phyloP scores from a whole-genome alignment of 2,888 invertebrate species.

The Calephelis perditalis region DNA sequence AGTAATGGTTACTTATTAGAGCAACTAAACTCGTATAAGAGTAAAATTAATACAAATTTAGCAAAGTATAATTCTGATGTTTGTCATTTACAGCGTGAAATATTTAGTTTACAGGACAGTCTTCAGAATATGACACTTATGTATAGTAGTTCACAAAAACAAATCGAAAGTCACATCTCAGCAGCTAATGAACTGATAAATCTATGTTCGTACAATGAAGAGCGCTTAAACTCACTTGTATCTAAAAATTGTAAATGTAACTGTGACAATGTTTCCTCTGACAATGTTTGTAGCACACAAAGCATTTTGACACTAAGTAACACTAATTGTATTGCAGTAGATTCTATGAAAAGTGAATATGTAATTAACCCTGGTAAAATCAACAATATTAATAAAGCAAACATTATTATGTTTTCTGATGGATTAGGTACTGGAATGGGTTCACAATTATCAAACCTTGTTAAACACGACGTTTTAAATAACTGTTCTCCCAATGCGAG shows the following conservation, averaged over 20 bases:
- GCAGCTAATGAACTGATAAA: not conserved
- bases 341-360: not conserved
- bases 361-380: not conserved
- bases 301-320: not conserved
- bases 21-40: not conserved
- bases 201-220: not conserved
- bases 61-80: not conserved
- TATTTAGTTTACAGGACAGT: not conserved
- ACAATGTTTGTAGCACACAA: not conserved
- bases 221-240: not conserved
- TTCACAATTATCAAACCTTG: not conserved
- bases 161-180: not conserved
- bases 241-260: slow-evolving; percentile 14
- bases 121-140: not conserved
- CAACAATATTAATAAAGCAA: not conserved
- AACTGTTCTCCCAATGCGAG: no score
- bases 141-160: not conserved
- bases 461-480: not conserved
- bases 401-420: not conserved
- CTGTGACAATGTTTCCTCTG: not conserved
- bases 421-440: no score
- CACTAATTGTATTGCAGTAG: not conserved
- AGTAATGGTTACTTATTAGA: not conserved
- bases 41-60: not conserved
- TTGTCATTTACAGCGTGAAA: not conserved